Percentiles rank a stretch among this genome's conserved stretches.
Evolutionary conservation across 2,797 vertebrate genomes (phyloP).

Genomic region (Pelodytes ibericus): DNA sequence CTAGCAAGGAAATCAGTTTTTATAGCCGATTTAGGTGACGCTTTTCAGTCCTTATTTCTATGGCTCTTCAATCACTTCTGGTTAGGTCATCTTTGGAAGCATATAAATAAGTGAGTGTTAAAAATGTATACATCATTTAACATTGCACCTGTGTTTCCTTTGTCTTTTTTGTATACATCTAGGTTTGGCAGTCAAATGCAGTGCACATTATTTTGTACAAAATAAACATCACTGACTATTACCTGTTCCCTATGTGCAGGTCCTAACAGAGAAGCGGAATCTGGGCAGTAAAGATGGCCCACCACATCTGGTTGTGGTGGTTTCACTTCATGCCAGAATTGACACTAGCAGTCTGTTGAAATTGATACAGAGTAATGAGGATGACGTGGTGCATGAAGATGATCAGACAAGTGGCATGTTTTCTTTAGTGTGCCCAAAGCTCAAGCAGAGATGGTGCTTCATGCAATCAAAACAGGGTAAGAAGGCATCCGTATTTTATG

Average conservation of each 20-base stretch:
- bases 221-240: not conserved
- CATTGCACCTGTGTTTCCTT: too few relatives aligned
- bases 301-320: constrained; percentile 86
- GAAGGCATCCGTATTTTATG: not conserved
- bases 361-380: constrained; percentile 74
- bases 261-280: constrained; percentile 88
- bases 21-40: too few relatives aligned
- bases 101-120: too few relatives aligned
- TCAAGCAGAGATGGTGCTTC: constrained; percentile 91
- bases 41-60: too few relatives aligned
- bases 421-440: constrained; percentile 79
- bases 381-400: constrained; percentile 64
- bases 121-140: too few relatives aligned
- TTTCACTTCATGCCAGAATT: constrained; percentile 78
- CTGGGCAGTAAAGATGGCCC: constrained; percentile 89
- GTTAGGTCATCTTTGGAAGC: too few relatives aligned
- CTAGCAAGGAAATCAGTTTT: too few relatives aligned
- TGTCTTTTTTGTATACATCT: too few relatives aligned
- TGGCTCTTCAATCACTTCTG: too few relatives aligned
- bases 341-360: constrained; percentile 63
- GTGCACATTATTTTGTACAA: too few relatives aligned
- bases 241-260: constrained; percentile 69
- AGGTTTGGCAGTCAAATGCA: too few relatives aligned
- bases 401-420: constrained; percentile 75
- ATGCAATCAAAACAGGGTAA: constrained; percentile 79